A percentile compares a stretch with the other conserved stretches of the same genome.
These are phyloP conservation scores for Enteromius radiatus DNA, from an alignment of 2,797 vertebrate genomes.

Conservation along the genomic window DNA sequence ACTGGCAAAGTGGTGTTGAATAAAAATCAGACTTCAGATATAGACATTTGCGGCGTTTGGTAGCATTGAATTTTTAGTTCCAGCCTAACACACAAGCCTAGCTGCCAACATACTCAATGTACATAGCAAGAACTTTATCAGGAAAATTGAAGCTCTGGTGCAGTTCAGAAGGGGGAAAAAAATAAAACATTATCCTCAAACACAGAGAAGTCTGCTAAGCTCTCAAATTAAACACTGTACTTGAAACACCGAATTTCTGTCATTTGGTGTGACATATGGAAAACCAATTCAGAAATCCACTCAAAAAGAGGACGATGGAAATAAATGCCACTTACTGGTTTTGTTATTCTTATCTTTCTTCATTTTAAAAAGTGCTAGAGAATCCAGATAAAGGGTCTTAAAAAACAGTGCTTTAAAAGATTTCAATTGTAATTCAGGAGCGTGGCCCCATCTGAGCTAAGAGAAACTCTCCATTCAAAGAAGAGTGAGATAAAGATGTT, in stretches of 20 bases:
- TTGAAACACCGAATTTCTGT: slow-evolving; percentile 12
- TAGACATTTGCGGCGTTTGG: neutral
- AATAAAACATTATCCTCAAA: neutral
- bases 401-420: slow-evolving; percentile 16
- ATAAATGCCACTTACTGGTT: neutral
- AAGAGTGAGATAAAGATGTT: slow-evolving; percentile 29
- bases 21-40: slow-evolving; percentile 4
- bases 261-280: neutral
- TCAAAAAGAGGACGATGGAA: neutral
- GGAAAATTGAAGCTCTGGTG: neutral
- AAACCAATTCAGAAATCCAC: slow-evolving; percentile 21
- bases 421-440: slow-evolving; percentile 35
- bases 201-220: neutral
- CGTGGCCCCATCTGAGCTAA: neutral
- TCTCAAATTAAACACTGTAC: slow-evolving; percentile 25
- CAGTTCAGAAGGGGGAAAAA: neutral
- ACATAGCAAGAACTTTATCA: neutral
- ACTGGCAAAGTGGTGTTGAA: neutral
- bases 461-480: slow-evolving; percentile 39
- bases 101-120: slow-evolving; percentile 20
- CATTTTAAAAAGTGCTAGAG: slow-evolving; percentile 26
- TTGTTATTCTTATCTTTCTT: slow-evolving; percentile 26
- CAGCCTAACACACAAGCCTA: neutral
- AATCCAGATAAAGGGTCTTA: slow-evolving; percentile 29
- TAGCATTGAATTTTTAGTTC: neutral